Evolutionary conservation across 1,140 invertebrate genomes (phyloP).

Genomic region (Brachionus plicatilis): DNA sequence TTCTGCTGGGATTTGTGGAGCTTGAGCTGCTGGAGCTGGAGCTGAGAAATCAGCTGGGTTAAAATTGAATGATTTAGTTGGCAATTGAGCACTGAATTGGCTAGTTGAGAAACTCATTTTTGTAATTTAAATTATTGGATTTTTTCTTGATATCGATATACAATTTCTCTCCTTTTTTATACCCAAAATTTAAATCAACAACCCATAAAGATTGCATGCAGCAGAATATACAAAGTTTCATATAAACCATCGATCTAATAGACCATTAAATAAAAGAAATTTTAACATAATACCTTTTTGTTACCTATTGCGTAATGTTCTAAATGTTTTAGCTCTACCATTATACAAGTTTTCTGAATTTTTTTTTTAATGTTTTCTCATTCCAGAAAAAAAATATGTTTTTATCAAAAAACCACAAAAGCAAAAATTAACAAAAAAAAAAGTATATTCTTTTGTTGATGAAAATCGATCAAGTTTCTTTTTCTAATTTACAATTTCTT

Average conservation of each 20-base stretch:
- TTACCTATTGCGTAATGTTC: background rate
- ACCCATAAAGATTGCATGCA: background rate
- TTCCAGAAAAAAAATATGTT: background rate
- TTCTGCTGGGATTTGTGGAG: background rate
- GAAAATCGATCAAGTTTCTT: too few species aligned
- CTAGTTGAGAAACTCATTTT: background rate
- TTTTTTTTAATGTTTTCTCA: background rate
- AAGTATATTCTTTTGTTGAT: too few species aligned
- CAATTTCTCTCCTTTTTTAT: background rate
- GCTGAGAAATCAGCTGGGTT: background rate
- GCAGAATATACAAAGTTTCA: background rate
- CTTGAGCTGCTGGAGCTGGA: background rate
- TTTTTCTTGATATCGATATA: background rate
- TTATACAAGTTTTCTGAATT: background rate
- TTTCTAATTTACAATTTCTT: too few species aligned
- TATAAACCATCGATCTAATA: background rate
- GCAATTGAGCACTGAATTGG: background rate
- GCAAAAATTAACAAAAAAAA: too few species aligned
- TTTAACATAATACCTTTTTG: background rate
- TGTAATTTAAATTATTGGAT: background rate
- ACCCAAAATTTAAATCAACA: background rate
- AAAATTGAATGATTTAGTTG: background rate
- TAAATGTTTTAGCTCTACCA: background rate
- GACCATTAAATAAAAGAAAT: background rate
- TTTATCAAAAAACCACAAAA: too few species aligned